These are phyloP conservation scores for Anneissia japonica DNA, from an alignment of 35 echinoderm and acorn worm genomes.

Conservation along the genomic window DNA sequence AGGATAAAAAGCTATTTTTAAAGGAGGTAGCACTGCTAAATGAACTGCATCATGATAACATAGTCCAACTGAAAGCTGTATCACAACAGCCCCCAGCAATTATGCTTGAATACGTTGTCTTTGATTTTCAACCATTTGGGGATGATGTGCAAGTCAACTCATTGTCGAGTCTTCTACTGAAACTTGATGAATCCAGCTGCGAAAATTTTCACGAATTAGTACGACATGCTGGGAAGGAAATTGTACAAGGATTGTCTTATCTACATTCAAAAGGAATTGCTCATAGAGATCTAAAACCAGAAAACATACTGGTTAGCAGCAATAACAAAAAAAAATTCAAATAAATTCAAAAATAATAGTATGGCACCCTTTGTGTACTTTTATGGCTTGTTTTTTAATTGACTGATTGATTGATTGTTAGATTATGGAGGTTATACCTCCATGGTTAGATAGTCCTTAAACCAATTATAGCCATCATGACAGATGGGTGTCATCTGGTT, in stretches of 20 bases:
- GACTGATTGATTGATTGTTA: no score
- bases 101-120: not conserved
- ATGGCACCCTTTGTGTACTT: no score
- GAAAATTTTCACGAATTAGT: not conserved
- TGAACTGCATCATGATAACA: conserved; percentile 18
- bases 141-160: no score
- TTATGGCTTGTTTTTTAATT: no score
- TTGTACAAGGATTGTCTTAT: not conserved
- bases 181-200: not conserved
- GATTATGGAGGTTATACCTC: no score
- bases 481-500: no score
- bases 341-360: no score
- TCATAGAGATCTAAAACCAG: not conserved
- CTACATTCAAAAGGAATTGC: not conserved
- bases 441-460: no score
- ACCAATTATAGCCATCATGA: no score
- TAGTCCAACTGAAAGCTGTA: conserved; percentile 8
- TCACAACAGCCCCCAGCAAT: not conserved
- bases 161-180: not conserved
- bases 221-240: not conserved
- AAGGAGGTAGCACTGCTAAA: conserved; percentile 21
- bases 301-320: not conserved
- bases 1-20: not conserved
- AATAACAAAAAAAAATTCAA: no score
- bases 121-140: no score